These are phyloP conservation scores for Drosophila tsacasi DNA, from an alignment of 1,140 invertebrate genomes.

Conservation along the genomic window DNA sequence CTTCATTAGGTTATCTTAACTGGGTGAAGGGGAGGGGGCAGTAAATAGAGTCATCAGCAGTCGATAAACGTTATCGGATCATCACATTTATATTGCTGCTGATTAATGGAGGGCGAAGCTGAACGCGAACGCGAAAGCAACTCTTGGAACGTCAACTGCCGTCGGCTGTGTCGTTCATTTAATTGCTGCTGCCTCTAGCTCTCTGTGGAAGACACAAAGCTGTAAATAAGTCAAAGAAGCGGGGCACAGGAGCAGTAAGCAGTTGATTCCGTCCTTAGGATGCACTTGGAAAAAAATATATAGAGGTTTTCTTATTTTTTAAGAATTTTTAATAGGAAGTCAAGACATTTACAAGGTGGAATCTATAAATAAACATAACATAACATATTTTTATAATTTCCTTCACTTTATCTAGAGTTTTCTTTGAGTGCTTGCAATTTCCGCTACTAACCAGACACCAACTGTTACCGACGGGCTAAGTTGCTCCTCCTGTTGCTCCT, in stretches of 20 bases:
- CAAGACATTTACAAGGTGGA: neutral
- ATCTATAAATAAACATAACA: neutral
- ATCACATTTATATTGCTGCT: conserved; percentile 77
- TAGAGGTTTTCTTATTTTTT: neutral
- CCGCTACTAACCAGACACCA: conserved; percentile 43
- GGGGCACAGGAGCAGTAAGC: conserved; percentile 34
- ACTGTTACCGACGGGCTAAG: conserved; percentile 51
- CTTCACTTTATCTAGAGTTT: neutral
- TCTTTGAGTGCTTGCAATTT: neutral
- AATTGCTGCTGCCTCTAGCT: conserved; percentile 55
- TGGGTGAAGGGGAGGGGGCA: conserved; percentile 33
- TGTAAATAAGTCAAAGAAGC: conserved; percentile 68
- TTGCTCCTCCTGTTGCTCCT: conserved; percentile 24
- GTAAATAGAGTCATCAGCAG: conserved; percentile 75
- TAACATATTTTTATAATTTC: neutral
- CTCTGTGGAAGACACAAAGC: conserved; percentile 47
- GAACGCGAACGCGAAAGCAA: conserved; percentile 7
- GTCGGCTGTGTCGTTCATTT: conserved; percentile 69
- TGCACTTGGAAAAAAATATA: neutral
- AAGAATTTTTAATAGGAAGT: too few relatives aligned
- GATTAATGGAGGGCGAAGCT: conserved; percentile 68
- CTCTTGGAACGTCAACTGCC: conserved; percentile 57
- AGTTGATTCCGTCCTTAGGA: conserved; percentile 7
- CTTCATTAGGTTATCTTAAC: conserved; percentile 61
- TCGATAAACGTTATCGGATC: conserved; percentile 76